Percentiles rank a stretch among this genome's conserved stretches.
Evolutionary conservation across 2,797 vertebrate genomes (phyloP).

Genomic region (Pempheris klunzingeri): DNA sequence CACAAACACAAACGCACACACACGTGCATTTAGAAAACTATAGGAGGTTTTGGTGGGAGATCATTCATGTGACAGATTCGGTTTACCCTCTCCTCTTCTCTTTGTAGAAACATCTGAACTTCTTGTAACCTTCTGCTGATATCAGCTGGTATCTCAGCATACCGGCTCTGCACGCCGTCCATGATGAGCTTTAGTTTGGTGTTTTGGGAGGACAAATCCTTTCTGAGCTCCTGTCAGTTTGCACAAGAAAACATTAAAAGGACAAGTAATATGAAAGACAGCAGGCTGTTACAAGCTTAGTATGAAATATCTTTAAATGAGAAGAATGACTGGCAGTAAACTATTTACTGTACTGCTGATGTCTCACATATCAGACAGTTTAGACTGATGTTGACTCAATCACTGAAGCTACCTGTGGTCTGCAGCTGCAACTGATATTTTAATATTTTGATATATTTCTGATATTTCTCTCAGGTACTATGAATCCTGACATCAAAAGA

Average conservation of each 20-base stretch:
- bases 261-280: not conserved
- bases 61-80: not conserved
- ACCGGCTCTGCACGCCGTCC: slow-evolving; percentile 82
- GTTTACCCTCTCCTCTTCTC: slow-evolving; percentile 90
- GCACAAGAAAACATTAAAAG: not conserved
- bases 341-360: not conserved
- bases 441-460: no score
- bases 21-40: not conserved
- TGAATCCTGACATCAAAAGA: not conserved
- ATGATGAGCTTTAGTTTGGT: slow-evolving; percentile 82
- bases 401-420: slow-evolving; percentile 1
- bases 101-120: slow-evolving; percentile 83
- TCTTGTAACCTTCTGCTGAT: slow-evolving; percentile 82
- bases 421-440: not conserved
- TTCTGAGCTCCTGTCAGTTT: slow-evolving; percentile 85
- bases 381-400: slow-evolving; percentile 1
- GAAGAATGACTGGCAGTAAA: not conserved
- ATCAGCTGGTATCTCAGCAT: slow-evolving; percentile 86
- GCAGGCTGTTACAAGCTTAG: not conserved
- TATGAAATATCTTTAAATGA: not conserved
- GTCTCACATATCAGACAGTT: not conserved
- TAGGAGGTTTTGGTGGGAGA: rapidly evolving
- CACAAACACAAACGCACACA: not conserved
- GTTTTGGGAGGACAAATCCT: slow-evolving; percentile 81
- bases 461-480: not conserved